A percentile compares a stretch with the other conserved stretches of the same genome.
These are phyloP conservation scores for Drosophila setosimentum DNA, from an alignment of 2,888 invertebrate genomes.

Conservation along the genomic window DNA sequence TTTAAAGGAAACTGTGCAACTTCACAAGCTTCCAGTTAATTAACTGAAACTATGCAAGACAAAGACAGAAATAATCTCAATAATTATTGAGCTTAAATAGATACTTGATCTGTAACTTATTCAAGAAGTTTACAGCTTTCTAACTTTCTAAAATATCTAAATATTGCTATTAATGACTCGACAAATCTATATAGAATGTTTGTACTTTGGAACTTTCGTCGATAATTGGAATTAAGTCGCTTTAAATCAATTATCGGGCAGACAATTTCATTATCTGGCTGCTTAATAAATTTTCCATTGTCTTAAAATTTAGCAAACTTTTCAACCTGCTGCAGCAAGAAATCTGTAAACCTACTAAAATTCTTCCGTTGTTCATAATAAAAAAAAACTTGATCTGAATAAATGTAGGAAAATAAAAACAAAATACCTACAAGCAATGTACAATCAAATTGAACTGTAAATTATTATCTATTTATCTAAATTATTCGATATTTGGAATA, in stretches of 20 bases:
- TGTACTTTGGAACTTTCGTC: not conserved
- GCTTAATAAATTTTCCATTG: not conserved
- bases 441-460: too few species aligned
- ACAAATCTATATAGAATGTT: not conserved
- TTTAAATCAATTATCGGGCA: not conserved
- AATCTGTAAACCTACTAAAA: too few species aligned
- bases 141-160: not conserved
- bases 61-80: slow-evolving; percentile 9
- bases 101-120: not conserved
- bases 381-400: not conserved
- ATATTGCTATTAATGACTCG: not conserved
- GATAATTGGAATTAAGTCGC: not conserved
- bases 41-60: slow-evolving; percentile 8
- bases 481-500: too few species aligned
- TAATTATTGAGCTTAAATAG: not conserved
- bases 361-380: too few species aligned
- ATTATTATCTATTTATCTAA: too few species aligned
- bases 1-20: slow-evolving; percentile 30
- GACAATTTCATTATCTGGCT: accelerated
- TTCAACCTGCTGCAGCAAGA: not conserved
- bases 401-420: not conserved
- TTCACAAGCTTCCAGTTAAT: slow-evolving; percentile 17
- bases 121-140: not conserved
- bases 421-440: too few species aligned
- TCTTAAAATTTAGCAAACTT: not conserved